Conservation (phyloP, 1,140 invertebrate species). For the Grapholita molesta region DNA sequence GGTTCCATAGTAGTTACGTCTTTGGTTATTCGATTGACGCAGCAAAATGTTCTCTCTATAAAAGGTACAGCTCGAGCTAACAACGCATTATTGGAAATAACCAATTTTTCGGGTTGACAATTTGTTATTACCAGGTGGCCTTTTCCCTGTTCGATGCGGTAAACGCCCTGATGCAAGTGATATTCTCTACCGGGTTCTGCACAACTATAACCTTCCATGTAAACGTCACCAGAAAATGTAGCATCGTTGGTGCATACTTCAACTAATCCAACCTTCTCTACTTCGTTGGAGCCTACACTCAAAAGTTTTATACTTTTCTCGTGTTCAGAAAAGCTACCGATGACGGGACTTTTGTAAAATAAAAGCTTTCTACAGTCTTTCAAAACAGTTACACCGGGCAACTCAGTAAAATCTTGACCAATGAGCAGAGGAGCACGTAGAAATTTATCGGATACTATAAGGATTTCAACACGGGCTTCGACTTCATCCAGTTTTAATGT, state of each 20-base stretch:
- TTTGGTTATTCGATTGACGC: not conserved
- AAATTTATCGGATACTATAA: conserved; percentile 13
- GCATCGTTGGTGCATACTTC: conserved; percentile 8
- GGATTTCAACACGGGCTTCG: conserved; percentile 10
- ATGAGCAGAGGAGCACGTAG: conserved; percentile 15
- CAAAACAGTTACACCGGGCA: conserved; percentile 14
- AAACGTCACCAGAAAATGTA: not conserved
- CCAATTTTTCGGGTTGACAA: not conserved
- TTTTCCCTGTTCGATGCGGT: not conserved
- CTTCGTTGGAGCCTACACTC: conserved; percentile 3
- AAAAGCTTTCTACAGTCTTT: conserved; percentile 7
- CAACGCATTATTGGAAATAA: not conserved
- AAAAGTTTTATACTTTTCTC: conserved; percentile 18
- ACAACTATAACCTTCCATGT: conserved; percentile 19
- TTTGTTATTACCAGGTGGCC: not conserved
- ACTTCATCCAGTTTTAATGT: conserved; percentile 13
- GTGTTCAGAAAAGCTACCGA: not conserved
- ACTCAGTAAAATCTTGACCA: conserved; percentile 20
- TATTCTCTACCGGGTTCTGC: not conserved
- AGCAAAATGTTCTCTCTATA: not conserved
- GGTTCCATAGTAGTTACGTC: not conserved
- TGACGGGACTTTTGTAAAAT: conserved; percentile 15
- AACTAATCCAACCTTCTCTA: conserved; percentile 12
- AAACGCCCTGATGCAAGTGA: not conserved
- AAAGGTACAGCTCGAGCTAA: not conserved